Evolutionary conservation across 2,888 invertebrate species (phyloP).

Genomic region (Strigamia crassipes): DNA sequence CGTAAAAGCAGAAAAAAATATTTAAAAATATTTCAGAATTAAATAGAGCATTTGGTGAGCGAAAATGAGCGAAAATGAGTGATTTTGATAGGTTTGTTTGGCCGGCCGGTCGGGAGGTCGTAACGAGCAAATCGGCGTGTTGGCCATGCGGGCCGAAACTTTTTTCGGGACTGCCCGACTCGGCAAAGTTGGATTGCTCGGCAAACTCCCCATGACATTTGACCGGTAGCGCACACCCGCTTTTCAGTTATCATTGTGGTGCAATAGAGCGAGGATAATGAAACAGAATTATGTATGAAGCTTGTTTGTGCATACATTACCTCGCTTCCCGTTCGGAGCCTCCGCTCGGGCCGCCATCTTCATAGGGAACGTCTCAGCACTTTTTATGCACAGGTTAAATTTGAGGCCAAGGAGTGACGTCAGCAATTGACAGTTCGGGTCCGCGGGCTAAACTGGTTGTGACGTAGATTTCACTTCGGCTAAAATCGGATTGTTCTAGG

Average conservation of each 20-base stretch:
- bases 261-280: not conserved
- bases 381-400: not conserved
- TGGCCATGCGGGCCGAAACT: conserved; percentile 7
- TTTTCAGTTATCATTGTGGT: not conserved
- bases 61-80: too few species aligned
- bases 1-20: too few species aligned
- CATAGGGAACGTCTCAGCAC: not conserved
- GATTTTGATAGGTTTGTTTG: not conserved
- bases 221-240: not conserved
- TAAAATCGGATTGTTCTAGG: not conserved
- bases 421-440: not conserved
- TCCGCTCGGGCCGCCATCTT: conserved; percentile 30
- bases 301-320: conserved; percentile 13
- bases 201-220: not conserved
- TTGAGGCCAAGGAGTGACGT: not conserved
- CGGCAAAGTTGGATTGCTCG: not conserved
- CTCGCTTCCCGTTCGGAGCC: conserved; percentile 17
- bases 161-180: not conserved
- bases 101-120: not conserved
- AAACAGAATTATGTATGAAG: not conserved
- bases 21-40: too few species aligned
- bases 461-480: not conserved
- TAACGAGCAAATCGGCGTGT: not conserved
- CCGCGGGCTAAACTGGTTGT: not conserved
- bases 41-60: too few species aligned